Evolutionary conservation across 2,113 vertebrate species (phyloP), one percentile per base, ranked within the genome.

Genomic region (Tragulus kanchil): DNA sequence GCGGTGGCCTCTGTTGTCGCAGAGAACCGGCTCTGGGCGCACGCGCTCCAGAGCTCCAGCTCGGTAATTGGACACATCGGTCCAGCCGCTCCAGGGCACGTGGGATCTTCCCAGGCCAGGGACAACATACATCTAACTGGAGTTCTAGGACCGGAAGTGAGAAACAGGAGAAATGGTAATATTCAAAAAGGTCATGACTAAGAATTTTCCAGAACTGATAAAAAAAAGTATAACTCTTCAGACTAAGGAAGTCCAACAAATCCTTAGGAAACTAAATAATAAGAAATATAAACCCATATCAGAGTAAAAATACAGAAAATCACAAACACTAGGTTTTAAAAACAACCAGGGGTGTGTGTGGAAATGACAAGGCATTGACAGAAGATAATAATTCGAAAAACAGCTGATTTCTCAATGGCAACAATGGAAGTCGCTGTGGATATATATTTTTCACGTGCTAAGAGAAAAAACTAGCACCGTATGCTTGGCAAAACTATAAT

Each of bases 131-230:
- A 71, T 42, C 65, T 42, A 64, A 81, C 3, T 85, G 28, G 45
- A 75, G 28, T 77, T 81, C 61, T 59, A 64, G 10, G 42, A 36
- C 59, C 25, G 11, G 21, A 59, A 73, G 14, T 87, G 13, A 77
- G 36, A 61, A 36, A 36, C 91, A 54, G 8, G 21, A 62, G 21
- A 83, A 94, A 65, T 31, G 28, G 25, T 16, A 75, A 56, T 79
- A 92, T 85, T 87, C 45, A 13, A 86, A 92, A 75, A 28, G 11
- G 25, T 25, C 78, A 93, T 15, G 17, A 42, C 31, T 62, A 7
- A 77, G 54, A 93, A 85, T 71, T 89, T 95, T 89, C 50, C 65
- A 75, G 58, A 95, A 87, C 12, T 59, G 71, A 93, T 81, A 45
- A 71, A 61, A 45, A 71, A 61, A 95, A 95, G 36, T 36, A 50